Evolutionary conservation across 2,797 vertebrate genomes (phyloP), one percentile per base, ranked within the genome.

Genomic region (Enteromius radiatus): DNA sequence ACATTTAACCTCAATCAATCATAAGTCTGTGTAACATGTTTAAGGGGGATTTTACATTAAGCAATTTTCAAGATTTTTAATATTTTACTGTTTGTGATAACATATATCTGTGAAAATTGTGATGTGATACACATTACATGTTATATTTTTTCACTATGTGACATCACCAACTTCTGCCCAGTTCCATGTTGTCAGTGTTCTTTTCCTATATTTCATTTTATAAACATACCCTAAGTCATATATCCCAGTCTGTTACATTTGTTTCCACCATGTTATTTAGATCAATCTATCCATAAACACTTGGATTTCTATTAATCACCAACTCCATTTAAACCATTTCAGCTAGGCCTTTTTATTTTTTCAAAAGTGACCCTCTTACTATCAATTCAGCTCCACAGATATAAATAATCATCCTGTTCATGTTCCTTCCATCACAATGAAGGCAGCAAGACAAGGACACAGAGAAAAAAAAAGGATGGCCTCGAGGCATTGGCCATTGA

Each of bases 391-490:
- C 41, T 26, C 15, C 47, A 17, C 19, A 56, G 14, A 47, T 21
- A 38, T 28, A 54, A 84, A 73, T 41, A 64, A 56, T 36, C 14
- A 33, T 28, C 74, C 43, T 26, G 43, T 59, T 68, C 23, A 15
- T 15, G 28, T 69, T 80, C n/a, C 4, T 28, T 74, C 59, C 11
- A 36, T 74, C 38, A 15, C n/a, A 70, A 33, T 69, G 63, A 43
- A 28, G 64, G 21, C 12, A 79, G 59, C 21, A 23, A 68, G 36
- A 80, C 59, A 76, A 52, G 70, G 28, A 52, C 28, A 52, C 19
- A 54, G 0, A 21, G 31, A 64, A 49, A 67, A 28, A 56, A 28
- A 56, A 7, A n/a, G n/a, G 54, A 71, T 49, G 31, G 28, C 63
- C 71, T 54, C 0, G 28, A 71, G 65, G 56, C 33, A 75, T 38